Evolutionary conservation across 2,888 invertebrate genomes (phyloP).

Genomic region (Horisme vitalbata): DNA sequence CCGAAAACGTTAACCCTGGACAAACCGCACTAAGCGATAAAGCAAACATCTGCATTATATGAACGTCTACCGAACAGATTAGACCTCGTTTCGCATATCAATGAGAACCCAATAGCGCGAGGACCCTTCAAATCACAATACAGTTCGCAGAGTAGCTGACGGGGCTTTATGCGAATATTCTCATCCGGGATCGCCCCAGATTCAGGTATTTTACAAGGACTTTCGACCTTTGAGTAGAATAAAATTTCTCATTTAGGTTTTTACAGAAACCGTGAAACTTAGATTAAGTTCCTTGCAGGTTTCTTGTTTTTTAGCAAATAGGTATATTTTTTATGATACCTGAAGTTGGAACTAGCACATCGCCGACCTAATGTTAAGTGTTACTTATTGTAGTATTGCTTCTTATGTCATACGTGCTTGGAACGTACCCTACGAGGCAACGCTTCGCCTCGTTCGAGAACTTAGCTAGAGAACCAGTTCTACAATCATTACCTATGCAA

Average conservation of each 20-base stretch:
- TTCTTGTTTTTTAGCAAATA: too few relatives aligned
- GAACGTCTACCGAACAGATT: constrained; percentile 31
- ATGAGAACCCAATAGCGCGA: constrained; percentile 36
- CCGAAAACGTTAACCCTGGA: too few relatives aligned
- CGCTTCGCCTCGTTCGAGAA: background rate
- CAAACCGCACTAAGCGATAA: too few relatives aligned
- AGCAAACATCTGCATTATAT: constrained; percentile 16
- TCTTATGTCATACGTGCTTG: too few relatives aligned
- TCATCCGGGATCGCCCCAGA: constrained; percentile 17
- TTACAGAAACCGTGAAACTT: too few relatives aligned
- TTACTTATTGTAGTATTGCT: background rate
- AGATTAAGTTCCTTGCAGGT: too few relatives aligned
- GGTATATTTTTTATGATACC: too few relatives aligned
- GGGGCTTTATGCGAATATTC: constrained; percentile 8
- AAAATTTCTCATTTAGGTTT: too few relatives aligned
- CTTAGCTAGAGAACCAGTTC: background rate
- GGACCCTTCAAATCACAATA: constrained; percentile 39
- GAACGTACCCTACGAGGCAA: too few relatives aligned
- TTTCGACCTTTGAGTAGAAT: too few relatives aligned
- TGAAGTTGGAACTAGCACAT: background rate
- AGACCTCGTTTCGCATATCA: constrained; percentile 44
- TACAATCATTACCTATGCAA: background rate
- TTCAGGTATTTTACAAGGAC: constrained; percentile 8
- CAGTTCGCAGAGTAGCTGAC: constrained; percentile 19
- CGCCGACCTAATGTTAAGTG: background rate